Evolutionary conservation across 2,888 invertebrate genomes (phyloP), one percentile per base, ranked within the genome.

Genomic region (Venusia cambrica): DNA sequence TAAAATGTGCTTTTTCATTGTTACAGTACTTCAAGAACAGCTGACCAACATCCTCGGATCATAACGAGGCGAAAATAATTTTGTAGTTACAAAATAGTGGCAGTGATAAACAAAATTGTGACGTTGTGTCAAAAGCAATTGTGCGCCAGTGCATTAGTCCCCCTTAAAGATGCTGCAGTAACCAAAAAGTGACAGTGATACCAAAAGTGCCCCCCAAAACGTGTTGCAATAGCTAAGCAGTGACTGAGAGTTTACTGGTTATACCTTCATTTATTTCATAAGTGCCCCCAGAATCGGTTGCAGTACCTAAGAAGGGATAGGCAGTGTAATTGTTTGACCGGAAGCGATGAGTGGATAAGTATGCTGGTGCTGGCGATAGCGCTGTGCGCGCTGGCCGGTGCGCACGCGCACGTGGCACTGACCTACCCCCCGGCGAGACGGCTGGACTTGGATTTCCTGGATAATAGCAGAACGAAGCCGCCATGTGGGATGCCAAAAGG

Each of bases 401-500:
- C 73, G 46, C 58, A 57, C 26, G 89, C 85, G 26, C 97, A 98
- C 75, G 95, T 98, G 17, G 93, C 95, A 4, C 87, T 98, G 31
- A 97, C 95, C 5, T 97, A 92, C 76, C 97, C 97, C 33, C 95
- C 94, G 1, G 97, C 97, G 0, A 90, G 97, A 61, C 91, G 92
- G 64, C 95, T 93, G 66, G 96, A 95, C 63, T 87, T 97, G 77
- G 98, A 98, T 79, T 98, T 97, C 83, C 88, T 97, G 83, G 97
- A 97, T 72, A 97, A 93, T 70, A 91, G 94, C 22, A 90, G 97
- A 62, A 97, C 97, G 13, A 93, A 93, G 61, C 92, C 93, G 43
- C 97, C 97, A 40, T 98, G 98, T 75, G 98, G 98, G 48, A 97
- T 97, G 95, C 96, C 97, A 10, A 95, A 93, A 93, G 96, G 96